These are phyloP conservation scores for Phrynocephalus guinanensis DNA, from an alignment of 2,797 vertebrate genomes.

Conservation along the genomic window DNA sequence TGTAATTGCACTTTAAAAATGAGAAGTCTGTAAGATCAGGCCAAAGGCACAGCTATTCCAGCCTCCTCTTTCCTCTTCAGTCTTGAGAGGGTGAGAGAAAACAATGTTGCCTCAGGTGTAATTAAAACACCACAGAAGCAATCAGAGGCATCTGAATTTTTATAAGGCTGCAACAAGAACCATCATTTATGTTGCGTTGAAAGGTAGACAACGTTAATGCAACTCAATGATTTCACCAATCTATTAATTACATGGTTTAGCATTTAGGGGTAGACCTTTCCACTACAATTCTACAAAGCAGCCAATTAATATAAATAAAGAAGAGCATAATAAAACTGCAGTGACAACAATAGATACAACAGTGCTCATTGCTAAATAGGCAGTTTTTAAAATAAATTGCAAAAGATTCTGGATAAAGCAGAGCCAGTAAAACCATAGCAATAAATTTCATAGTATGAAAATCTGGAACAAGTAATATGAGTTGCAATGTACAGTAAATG, in stretches of 20 bases:
- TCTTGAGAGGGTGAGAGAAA: neutral
- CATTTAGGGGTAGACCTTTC: neutral
- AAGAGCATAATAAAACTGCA: neutral
- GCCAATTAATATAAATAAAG: neutral
- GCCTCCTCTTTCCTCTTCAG: neutral
- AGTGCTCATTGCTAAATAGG: neutral
- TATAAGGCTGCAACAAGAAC: neutral
- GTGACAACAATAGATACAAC: neutral
- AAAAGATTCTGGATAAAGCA: neutral
- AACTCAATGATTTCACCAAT: neutral
- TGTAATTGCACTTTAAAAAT: neutral
- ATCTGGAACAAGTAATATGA: neutral
- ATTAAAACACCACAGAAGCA: neutral
- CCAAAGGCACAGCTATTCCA: neutral
- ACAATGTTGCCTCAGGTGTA: neutral
- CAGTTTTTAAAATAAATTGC: too few relatives aligned
- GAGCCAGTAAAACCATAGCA: neutral
- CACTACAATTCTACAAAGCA: conserved; percentile 4
- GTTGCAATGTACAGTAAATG: too few relatives aligned
- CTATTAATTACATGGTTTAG: neutral
- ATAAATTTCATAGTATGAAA: neutral
- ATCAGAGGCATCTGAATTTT: neutral
- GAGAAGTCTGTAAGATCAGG: neutral
- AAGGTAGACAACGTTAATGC: neutral
- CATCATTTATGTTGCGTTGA: neutral